Base-by-base conservation (phyloP, 2,888 invertebrate species). In the Gandaritis pyraliata region DNA sequence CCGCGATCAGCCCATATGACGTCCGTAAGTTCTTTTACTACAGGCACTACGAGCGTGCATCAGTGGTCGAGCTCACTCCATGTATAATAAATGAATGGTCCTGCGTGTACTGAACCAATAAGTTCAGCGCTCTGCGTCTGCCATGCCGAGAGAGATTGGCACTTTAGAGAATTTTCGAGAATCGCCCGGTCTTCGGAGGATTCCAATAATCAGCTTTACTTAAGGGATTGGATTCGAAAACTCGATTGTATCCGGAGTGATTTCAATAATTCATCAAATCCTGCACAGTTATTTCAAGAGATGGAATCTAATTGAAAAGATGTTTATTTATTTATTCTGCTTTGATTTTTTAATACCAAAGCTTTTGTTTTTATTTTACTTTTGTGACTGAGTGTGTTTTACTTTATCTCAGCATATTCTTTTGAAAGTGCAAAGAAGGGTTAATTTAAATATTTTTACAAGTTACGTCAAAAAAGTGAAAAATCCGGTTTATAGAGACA, bases 151-250 rank as follows among this genome's bases (percentile, higher is more conserved):
- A 80, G 82, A 85, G 86, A 89, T 90, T 89, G 88, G 86, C 85
- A 88, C 86, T 90, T 87, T 85, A 82, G 75, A 86, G 81, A 85
- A 84, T 86, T 84, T 87, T 84, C 82, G 81, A 80, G 81, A 80
- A 79, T 76, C 74, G 78, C 76, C 74, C 76, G 77, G 77, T 81
- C 85, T 83, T 80, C 76, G 66, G 81, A 79, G 86, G 83, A 86
- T 87, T 84, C 80, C 84, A 80, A 89, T 89, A 90, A 90, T 90
- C 89, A 88, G 87, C 87, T 89, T 90, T 89, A 88, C 91, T 90
- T 90, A 90, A 88, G 88, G 87, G 88, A 90, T 90, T 90, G 88
- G 86, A 86, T 89, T 84, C 83, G 82, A 85, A 81, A 88, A 87
- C 83, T 85, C 86, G 78, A 88, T 89, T 87, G 87, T 88, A 87